Percentiles rank a stretch among this genome's conserved stretches.
These are phyloP conservation scores for Acanthis flammea DNA, from an alignment of 2,797 vertebrate genomes.

Conservation along the genomic window DNA sequence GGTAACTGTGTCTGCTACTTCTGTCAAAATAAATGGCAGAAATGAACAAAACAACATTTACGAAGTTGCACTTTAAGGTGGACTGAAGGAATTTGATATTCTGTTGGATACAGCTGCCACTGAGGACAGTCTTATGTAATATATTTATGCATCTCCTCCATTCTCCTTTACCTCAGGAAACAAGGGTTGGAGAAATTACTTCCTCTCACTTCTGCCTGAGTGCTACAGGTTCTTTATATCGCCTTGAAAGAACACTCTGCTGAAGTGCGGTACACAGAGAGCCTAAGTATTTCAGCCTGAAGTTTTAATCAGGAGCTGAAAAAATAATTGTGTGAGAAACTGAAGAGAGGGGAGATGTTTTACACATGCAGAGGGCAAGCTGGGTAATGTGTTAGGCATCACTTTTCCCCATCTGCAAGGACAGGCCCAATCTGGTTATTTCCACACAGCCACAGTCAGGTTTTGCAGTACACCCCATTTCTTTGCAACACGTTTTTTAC, in stretches of 20 bases:
- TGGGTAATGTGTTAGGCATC: background rate
- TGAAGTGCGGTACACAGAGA: background rate
- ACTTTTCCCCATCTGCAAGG: background rate
- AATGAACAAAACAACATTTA: background rate
- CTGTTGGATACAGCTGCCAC: background rate
- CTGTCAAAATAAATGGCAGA: conserved; percentile 12
- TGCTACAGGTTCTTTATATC: conserved; percentile 21
- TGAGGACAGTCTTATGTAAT: background rate
- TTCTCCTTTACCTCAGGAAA: background rate
- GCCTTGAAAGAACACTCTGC: background rate
- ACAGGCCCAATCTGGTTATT: conserved; percentile 25
- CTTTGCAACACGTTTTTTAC: conserved; percentile 51
- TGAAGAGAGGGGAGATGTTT: conserved; percentile 1
- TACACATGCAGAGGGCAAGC: conserved; percentile 38
- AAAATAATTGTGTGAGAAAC: conserved; percentile 44
- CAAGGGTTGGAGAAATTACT: conserved; percentile 1
- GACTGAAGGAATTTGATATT: background rate
- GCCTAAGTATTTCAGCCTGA: conserved; percentile 17
- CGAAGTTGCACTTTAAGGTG: background rate
- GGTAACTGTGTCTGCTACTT: background rate
- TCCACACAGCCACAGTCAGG: background rate
- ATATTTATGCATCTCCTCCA: background rate
- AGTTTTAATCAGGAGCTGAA: conserved; percentile 43
- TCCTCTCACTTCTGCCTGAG: background rate
- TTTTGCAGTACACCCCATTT: background rate